Percentiles rank a stretch among this genome's conserved stretches.
Conservation (phyloP, 1,140 invertebrate species). For the Pseudomyrmex sp. region DNA sequence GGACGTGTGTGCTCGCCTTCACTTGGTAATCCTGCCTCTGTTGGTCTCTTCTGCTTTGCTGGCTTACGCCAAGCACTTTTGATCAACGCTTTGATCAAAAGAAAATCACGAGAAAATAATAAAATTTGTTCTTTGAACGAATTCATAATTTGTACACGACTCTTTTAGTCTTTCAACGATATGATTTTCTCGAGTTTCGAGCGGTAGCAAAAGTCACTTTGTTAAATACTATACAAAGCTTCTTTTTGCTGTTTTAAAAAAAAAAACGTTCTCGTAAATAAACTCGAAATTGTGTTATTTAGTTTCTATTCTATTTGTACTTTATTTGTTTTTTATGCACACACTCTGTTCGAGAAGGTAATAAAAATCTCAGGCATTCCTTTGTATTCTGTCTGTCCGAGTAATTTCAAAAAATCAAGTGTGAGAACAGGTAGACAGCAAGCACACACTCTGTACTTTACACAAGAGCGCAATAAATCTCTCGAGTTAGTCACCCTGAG, state of each 20-base stretch:
- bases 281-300: too few relatives aligned
- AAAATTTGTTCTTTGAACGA: not conserved
- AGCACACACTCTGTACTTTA: slow-evolving; percentile 26
- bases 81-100: not conserved
- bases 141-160: too few relatives aligned
- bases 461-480: slow-evolving; percentile 41
- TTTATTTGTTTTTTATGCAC: not conserved
- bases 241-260: too few relatives aligned
- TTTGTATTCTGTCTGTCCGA: not conserved
- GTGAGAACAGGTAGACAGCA: not conserved
- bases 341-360: not conserved
- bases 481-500: slow-evolving; percentile 40
- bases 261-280: too few relatives aligned
- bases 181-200: too few relatives aligned
- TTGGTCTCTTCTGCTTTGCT: slow-evolving; percentile 10
- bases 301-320: not conserved
- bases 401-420: slow-evolving; percentile 37
- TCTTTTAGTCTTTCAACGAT: too few relatives aligned
- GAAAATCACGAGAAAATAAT: not conserved
- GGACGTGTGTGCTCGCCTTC: slow-evolving; percentile 7
- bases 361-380: not conserved
- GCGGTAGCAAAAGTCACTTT: too few relatives aligned
- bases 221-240: too few relatives aligned
- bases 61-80: slow-evolving; percentile 7
- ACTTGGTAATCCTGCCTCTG: slow-evolving; percentile 27